These are phyloP conservation scores for Sesamia inferens DNA, from an alignment of 2,888 invertebrate genomes.

Conservation along the genomic window DNA sequence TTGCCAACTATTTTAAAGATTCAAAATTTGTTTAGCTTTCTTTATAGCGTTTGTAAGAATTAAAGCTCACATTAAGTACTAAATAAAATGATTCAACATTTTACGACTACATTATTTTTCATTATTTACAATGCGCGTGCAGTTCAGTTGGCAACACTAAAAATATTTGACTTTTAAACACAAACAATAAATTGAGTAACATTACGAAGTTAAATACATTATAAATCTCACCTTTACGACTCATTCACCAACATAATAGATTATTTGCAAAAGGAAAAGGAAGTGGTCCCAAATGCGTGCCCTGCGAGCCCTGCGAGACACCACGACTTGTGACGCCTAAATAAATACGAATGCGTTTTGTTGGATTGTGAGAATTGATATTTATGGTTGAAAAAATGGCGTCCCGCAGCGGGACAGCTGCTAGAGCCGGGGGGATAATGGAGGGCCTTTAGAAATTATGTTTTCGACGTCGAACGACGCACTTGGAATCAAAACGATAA, in stretches of 20 bases:
- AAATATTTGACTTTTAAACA: slow-evolving; percentile 57
- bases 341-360: slow-evolving; percentile 88
- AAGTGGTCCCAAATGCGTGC: slow-evolving; percentile 75
- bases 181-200: slow-evolving; percentile 63
- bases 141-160: slow-evolving; percentile 57
- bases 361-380: slow-evolving; percentile 87
- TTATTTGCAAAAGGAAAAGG: slow-evolving; percentile 79
- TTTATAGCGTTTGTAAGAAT: slow-evolving; percentile 27
- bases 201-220: slow-evolving; percentile 64
- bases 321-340: slow-evolving; percentile 80
- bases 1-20: slow-evolving; percentile 35
- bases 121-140: slow-evolving; percentile 33
- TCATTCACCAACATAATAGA: slow-evolving; percentile 74
- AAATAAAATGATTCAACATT: slow-evolving; percentile 51
- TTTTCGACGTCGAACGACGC: slow-evolving; percentile 69
- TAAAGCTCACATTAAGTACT: slow-evolving; percentile 36
- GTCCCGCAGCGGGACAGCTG: slow-evolving; percentile 83
- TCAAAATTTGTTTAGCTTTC: slow-evolving; percentile 28
- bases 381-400: slow-evolving; percentile 87
- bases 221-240: slow-evolving; percentile 73
- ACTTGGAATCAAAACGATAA: slow-evolving; percentile 67
- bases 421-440: slow-evolving; percentile 71
- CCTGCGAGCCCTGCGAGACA: slow-evolving; percentile 73
- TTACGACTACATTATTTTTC: slow-evolving; percentile 45
- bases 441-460: slow-evolving; percentile 72